These are phyloP conservation scores for Microctonus hyperodae DNA, from an alignment of 2,888 invertebrate species.

Conservation along the genomic window DNA sequence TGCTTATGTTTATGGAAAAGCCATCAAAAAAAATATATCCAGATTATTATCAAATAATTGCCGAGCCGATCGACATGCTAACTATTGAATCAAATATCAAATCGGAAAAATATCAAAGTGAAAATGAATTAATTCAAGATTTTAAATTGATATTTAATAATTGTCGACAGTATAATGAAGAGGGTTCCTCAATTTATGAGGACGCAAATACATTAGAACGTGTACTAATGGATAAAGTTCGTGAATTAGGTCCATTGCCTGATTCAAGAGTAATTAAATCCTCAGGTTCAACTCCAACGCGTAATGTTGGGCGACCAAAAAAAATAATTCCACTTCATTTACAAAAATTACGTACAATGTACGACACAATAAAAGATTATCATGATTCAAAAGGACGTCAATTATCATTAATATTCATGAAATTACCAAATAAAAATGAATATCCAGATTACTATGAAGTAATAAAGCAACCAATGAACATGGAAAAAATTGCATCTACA, in stretches of 20 bases:
- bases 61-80: conserved; percentile 93
- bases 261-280: conserved; percentile 59
- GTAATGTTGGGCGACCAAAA: conserved; percentile 58
- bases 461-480: conserved; percentile 95
- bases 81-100: conserved; percentile 93
- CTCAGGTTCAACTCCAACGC: conserved; percentile 56
- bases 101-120: conserved; percentile 69
- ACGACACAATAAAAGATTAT: conserved; percentile 89
- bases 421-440: conserved; percentile 89
- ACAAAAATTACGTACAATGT: conserved; percentile 84
- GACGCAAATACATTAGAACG: conserved; percentile 91
- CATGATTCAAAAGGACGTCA: conserved; percentile 87
- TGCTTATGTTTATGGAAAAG: conserved; percentile 94
- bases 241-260: conserved; percentile 72
- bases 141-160: conserved; percentile 94
- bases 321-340: conserved; percentile 64
- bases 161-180: conserved; percentile 96
- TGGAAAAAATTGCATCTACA: conserved; percentile 92
- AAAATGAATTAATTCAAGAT: conserved; percentile 70
- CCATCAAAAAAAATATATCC: conserved; percentile 95
- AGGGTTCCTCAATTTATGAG: conserved; percentile 93
- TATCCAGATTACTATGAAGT: conserved; percentile 98
- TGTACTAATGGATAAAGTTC: conserved; percentile 82
- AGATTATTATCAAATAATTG: conserved; percentile 94
- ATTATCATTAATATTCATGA: conserved; percentile 93